phyloP scores from a whole-genome alignment of 2,888 invertebrate species.

The Nomada fabriciana region DNA sequence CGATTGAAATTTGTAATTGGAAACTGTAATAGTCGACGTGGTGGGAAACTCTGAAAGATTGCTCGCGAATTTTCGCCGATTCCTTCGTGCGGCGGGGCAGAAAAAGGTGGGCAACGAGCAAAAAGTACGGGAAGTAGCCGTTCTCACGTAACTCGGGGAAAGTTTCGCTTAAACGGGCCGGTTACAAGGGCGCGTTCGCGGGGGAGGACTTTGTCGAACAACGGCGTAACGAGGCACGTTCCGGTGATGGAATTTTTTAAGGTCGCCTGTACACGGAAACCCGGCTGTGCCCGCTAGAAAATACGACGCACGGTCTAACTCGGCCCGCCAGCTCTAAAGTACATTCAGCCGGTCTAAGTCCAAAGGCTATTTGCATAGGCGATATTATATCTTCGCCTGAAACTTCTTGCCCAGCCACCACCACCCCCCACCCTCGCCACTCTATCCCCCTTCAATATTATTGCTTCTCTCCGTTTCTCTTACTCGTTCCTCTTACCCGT shows the following conservation, averaged over 20 bases:
- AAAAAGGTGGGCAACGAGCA: background rate
- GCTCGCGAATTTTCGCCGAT: slow-evolving; percentile 20
- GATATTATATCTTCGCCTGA: slow-evolving; percentile 82
- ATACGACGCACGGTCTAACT: slow-evolving; percentile 68
- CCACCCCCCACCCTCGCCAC: slow-evolving; percentile 48
- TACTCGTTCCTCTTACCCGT: slow-evolving; percentile 58
- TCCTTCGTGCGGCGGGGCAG: background rate
- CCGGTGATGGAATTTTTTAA: slow-evolving; percentile 67
- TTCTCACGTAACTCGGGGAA: slow-evolving; percentile 54
- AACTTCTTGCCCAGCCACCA: slow-evolving; percentile 59
- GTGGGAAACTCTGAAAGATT: slow-evolving; percentile 6
- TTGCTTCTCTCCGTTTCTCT: slow-evolving; percentile 57
- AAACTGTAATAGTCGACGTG: background rate
- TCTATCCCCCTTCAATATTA: slow-evolving; percentile 51
- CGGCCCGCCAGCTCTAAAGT: slow-evolving; percentile 76
- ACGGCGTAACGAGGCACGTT: slow-evolving; percentile 60
- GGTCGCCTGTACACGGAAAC: slow-evolving; percentile 45
- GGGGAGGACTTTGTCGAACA: slow-evolving; percentile 44
- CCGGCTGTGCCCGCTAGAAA: slow-evolving; percentile 52
- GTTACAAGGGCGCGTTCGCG: slow-evolving; percentile 25
- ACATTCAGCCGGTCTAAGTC: slow-evolving; percentile 83
- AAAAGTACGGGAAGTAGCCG: slow-evolving; percentile 5
- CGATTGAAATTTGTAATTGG: background rate
- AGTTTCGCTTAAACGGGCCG: slow-evolving; percentile 41
- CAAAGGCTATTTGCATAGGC: slow-evolving; percentile 84